Base-by-base conservation (phyloP, 2,113 vertebrate species). In the Corythornis vintsioides region DNA sequence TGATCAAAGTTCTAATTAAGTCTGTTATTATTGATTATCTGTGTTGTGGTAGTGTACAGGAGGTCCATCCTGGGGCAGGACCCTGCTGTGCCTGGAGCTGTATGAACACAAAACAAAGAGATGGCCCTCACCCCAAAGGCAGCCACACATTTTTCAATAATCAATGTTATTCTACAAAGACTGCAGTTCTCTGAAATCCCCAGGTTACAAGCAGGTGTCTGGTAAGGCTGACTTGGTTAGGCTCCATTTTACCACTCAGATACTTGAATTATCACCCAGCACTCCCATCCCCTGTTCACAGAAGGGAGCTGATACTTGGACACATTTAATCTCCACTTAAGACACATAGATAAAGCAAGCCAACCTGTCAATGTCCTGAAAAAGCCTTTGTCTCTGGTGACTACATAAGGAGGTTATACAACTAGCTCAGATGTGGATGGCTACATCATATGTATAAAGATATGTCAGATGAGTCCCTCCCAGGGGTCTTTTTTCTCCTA, bases 11-110 rank as follows among this genome's bases (percentile, higher is more conserved):
- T 85, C 75, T 88, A 91, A 93, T 91, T 95, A 91, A 89, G 72
- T 88, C 90, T 95, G 93, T 60, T 95, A n/a, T 85, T 94, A 93
- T 88, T 87, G 92, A 96, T 94, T 92, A 83, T 95, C 65, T 80
- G n/a, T 85, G 64, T 55, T 89, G 67, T 33, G 63, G 89, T 15
- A 64, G 64, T 5, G 47, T 52, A 83, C 67, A 83, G 2, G 16
- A 92, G 94, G 74, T 73, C 81, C 78, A 60, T 89, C 84, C 71
- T 50, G n/a, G 82, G 85, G 88, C 94, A 94, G 67, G 75, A 89
- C 72, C 61, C 89, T 78, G 73, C 69, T 92, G 75, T 64, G 72
- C 69, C 65, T 71, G 29, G 19, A 72, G 75, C 64, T 91, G 47
- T 73, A 69, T 1, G 11, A 87, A 70, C 60, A 95, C 85, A 43